These are phyloP conservation scores for Idaea dimidiata DNA, from an alignment of 2,888 invertebrate species.

Conservation along the genomic window DNA sequence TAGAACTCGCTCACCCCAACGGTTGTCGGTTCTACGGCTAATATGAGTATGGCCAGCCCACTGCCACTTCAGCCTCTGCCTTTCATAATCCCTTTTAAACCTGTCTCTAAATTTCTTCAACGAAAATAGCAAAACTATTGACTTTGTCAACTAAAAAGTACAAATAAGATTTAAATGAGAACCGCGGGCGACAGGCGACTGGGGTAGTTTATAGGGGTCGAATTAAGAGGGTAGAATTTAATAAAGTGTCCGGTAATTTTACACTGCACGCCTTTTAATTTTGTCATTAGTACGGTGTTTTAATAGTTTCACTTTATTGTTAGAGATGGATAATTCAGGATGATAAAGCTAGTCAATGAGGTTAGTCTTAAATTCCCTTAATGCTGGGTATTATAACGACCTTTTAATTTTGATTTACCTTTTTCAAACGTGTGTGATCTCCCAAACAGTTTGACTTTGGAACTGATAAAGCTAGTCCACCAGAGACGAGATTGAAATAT, in stretches of 20 bases:
- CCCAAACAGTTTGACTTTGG: too few species aligned
- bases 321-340: background rate
- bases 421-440: too few species aligned
- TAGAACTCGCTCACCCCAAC: too few species aligned
- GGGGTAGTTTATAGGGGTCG: conserved; percentile 21
- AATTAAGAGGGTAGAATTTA: conserved; percentile 24
- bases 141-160: conserved; percentile 71
- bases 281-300: conserved; percentile 12
- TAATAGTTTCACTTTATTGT: conserved; percentile 10
- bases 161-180: conserved; percentile 76
- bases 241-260: conserved; percentile 31
- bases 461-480: too few species aligned
- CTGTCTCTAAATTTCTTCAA: conserved; percentile 29
- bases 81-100: conserved; percentile 34
- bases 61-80: too few species aligned
- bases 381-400: too few species aligned
- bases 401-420: too few species aligned
- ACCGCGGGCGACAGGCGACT: conserved; percentile 25
- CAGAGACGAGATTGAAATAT: too few species aligned
- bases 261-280: conserved; percentile 20
- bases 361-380: too few species aligned
- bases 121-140: conserved; percentile 50
- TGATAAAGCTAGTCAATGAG: background rate
- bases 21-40: too few species aligned
- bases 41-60: too few species aligned